Base-by-base conservation (phyloP, 2,113 vertebrate genomes). In the Rhea pennata region DNA sequence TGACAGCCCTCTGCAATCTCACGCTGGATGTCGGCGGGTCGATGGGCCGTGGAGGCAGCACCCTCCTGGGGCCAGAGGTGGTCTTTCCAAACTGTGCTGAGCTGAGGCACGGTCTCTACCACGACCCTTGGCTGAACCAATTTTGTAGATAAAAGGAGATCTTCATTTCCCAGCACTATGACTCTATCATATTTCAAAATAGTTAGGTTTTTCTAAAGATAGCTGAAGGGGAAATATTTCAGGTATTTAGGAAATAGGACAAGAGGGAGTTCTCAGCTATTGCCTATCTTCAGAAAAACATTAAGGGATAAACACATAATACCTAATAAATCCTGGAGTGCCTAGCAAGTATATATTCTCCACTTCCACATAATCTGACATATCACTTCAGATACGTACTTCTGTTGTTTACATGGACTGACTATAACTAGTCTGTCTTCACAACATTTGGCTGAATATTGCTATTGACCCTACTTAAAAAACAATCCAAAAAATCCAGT, bases 41-140 rank as follows among this genome's bases (percentile, higher is more conserved):
- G 73, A n/a, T 0, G 0, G 69, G 72, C 40, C 71, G 36, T 0
- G 0, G 11, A 79, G 51, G 4, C 67, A 53, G 44, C 29, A 78
- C 24, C 16, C 10, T 70, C 26, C 20, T 20, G 50, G 79, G 70
- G 40, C 59, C 51, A 5, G 23, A 56, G 40, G 40, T 5, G n/a
- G 15, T 58, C 27, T 51, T 78, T 78, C 22, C 53, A 65, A 61
- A 73, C 10, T 67, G 59, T 8, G 0, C 1, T 6, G 13, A 64
- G 24, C 51, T 73, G 6, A 66, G 64, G 80, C 85, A 50, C 0
- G 0, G 15, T 70, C 83, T 51, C n/a, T 40, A 6, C 7, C 59
- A n/a, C 2, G 10, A 59, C 46, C 56, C 39, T 83, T 71, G 10
- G 2, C 21, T 56, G 39, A 88, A 44, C 12, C 48, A 5, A 0